Conservation (phyloP, 1,140 invertebrate genomes). For the Nixonia krombeini region DNA sequence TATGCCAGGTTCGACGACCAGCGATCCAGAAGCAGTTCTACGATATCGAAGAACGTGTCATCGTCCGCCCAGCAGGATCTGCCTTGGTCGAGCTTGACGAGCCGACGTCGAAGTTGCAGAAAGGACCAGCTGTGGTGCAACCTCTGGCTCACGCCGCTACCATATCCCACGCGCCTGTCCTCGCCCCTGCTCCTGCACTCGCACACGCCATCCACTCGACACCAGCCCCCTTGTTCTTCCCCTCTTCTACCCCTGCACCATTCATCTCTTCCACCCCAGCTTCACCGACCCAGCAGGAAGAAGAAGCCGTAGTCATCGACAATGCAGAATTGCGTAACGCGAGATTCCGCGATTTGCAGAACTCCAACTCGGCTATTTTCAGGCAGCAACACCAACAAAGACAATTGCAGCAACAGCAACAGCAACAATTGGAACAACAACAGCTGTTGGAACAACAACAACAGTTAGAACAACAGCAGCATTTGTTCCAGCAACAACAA, state of each 20-base stretch:
- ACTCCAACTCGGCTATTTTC: constrained; percentile 11
- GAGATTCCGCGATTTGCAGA: constrained; percentile 39
- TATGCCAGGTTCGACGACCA: constrained; percentile 73
- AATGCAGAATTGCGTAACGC: constrained; percentile 58
- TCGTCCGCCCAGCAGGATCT: constrained; percentile 76
- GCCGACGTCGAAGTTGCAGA: constrained; percentile 75
- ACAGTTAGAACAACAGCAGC: constrained; percentile 26
- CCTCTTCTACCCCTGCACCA: constrained; percentile 42
- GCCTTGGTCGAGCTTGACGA: constrained; percentile 76
- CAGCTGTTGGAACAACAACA: constrained; percentile 34
- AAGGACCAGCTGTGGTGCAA: constrained; percentile 69
- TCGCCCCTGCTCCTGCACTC: constrained; percentile 27
- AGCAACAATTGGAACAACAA: constrained; percentile 14
- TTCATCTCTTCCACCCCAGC: constrained; percentile 38
- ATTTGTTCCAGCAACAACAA: constrained; percentile 23
- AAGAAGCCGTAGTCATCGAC: constrained; percentile 62
- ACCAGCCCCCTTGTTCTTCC: constrained; percentile 36
- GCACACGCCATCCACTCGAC: constrained; percentile 20
- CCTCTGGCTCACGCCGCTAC: constrained; percentile 50
- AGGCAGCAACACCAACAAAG: constrained; percentile 26
- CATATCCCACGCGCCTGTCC: constrained; percentile 40
- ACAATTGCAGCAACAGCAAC: constrained; percentile 1
- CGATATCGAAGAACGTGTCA: constrained; percentile 76
- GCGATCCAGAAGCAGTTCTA: constrained; percentile 79
- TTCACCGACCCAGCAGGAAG: constrained; percentile 35